These are phyloP conservation scores for Theodoxus fluviatilis DNA, from an alignment of 2,888 invertebrate genomes.

Conservation along the genomic window DNA sequence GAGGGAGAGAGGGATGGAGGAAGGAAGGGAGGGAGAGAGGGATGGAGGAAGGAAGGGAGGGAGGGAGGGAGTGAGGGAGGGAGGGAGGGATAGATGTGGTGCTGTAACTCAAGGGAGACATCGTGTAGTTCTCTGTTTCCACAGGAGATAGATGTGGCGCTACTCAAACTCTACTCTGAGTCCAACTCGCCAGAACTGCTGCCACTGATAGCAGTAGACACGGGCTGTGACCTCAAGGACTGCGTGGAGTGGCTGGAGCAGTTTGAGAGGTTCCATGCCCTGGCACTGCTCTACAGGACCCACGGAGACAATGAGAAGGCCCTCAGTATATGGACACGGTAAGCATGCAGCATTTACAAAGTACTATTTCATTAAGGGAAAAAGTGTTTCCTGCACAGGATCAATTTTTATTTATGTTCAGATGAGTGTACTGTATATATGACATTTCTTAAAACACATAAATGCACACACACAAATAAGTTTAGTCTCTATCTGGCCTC, in stretches of 20 bases:
- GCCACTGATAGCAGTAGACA: slow-evolving; percentile 55
- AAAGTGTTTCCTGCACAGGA: not conserved
- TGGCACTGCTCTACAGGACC: slow-evolving; percentile 64
- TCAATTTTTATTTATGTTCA: not conserved
- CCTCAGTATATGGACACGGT: slow-evolving; percentile 66
- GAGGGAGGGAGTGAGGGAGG: no score
- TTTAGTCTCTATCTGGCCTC: no score
- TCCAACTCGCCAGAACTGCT: slow-evolving; percentile 58
- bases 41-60: no score
- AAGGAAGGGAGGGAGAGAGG: no score
- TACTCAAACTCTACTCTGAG: slow-evolving; percentile 66
- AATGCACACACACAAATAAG: no score
- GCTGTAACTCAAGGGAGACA: no score
- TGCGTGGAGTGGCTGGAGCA: slow-evolving; percentile 65
- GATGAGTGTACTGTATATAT: no score
- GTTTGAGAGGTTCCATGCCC: slow-evolving; percentile 63
- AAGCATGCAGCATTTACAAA: slow-evolving; percentile 4
- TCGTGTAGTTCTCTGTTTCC: slow-evolving; percentile 34
- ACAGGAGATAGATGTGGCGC: slow-evolving; percentile 67
- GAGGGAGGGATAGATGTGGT: no score
- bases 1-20: no score
- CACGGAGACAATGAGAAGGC: slow-evolving; percentile 65
- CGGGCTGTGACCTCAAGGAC: slow-evolving; percentile 64
- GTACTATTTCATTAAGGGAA: no score
- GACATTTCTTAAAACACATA: no score